These are phyloP conservation scores for Ramphastos sulfuratus DNA, from an alignment of 2,113 vertebrate genomes.

Conservation along the genomic window DNA sequence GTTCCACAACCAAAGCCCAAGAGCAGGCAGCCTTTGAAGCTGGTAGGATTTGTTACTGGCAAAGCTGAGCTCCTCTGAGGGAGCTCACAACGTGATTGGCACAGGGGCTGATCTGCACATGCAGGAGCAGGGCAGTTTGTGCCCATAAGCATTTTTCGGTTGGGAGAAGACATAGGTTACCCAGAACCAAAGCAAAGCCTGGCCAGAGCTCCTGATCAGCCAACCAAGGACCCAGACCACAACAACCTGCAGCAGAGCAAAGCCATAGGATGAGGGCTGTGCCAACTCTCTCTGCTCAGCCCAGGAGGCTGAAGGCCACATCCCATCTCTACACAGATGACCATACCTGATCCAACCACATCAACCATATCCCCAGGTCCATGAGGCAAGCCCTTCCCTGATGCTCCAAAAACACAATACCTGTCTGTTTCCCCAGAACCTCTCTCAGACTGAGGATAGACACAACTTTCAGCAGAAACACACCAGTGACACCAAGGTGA, in stretches of 20 bases:
- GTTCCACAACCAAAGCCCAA: background rate
- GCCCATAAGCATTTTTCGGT: background rate
- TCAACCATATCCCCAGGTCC: fast-evolving
- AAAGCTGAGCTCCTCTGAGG: background rate
- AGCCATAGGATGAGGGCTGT: fast-evolving
- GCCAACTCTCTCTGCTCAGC: background rate
- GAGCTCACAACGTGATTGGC: background rate
- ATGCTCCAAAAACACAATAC: background rate
- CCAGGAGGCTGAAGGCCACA: fast-evolving
- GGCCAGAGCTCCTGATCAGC: background rate
- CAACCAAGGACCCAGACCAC: background rate
- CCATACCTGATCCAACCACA: background rate
- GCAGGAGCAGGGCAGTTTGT: background rate
- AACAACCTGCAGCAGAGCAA: background rate
- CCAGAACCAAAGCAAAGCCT: background rate
- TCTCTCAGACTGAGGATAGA: fast-evolving
- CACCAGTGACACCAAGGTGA: fast-evolving
- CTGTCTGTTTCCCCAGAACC: background rate
- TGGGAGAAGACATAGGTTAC: background rate
- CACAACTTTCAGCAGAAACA: background rate
- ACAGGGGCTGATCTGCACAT: background rate
- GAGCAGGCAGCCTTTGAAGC: background rate
- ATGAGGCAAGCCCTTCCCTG: background rate
- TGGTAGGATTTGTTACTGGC: background rate
- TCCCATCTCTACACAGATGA: background rate